Conservation (phyloP, 2,888 invertebrate genomes). For the Rhamphomyia laevipes region DNA sequence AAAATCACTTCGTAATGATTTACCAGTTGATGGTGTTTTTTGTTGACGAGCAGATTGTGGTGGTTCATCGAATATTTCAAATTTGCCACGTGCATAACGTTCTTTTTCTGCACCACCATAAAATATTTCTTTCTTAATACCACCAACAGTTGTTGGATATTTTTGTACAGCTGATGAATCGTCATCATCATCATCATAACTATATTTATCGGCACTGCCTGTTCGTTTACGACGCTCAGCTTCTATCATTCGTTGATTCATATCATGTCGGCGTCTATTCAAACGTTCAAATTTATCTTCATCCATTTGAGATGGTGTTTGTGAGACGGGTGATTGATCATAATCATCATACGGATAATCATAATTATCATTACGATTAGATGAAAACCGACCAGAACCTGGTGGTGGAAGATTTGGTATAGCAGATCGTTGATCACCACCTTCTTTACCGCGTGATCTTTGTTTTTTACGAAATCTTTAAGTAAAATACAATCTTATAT, state of each 20-base stretch:
- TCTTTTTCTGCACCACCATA: slow-evolving; percentile 15
- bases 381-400: slow-evolving; percentile 15
- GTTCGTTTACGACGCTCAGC: slow-evolving; percentile 27
- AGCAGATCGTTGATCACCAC: slow-evolving; percentile 26
- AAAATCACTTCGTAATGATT: slow-evolving; percentile 16
- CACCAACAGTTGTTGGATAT: background rate
- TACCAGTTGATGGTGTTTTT: background rate
- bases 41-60: background rate
- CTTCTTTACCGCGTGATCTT: slow-evolving; percentile 37
- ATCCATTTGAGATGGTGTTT: slow-evolving; percentile 22
- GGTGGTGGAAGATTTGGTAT: slow-evolving; percentile 9
- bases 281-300: slow-evolving; percentile 36
- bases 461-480: slow-evolving; percentile 38
- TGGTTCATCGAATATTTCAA: slow-evolving; percentile 16
- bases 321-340: slow-evolving; percentile 19
- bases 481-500: background rate
- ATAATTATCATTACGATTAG: slow-evolving; percentile 23
- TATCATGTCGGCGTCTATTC: slow-evolving; percentile 35
- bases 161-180: slow-evolving; percentile 14
- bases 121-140: slow-evolving; percentile 14
- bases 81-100: slow-evolving; percentile 13
- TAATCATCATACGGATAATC: slow-evolving; percentile 27
- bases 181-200: slow-evolving; percentile 14
- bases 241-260: slow-evolving; percentile 36
- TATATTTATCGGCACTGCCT: slow-evolving; percentile 13